Percentiles rank a stretch among this genome's conserved stretches.
phyloP scores from a whole-genome alignment of 2,797 vertebrate genomes.

The Gadopsis bispinosus region DNA sequence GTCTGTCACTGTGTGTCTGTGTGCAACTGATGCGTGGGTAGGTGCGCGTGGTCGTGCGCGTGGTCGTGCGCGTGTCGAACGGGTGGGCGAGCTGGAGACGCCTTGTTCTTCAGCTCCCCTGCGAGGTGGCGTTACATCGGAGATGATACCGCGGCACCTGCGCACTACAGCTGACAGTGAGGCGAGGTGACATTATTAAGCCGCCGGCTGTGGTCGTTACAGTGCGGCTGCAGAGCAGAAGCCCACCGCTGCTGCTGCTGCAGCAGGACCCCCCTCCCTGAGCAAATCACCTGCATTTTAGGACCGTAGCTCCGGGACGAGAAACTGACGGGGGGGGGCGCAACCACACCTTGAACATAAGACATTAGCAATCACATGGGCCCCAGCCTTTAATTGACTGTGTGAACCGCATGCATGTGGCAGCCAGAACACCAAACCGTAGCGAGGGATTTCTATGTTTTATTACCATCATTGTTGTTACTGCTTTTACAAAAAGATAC shows the following conservation, averaged over 20 bases:
- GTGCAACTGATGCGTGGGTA: constrained; percentile 57
- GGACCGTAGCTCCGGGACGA: constrained; percentile 44
- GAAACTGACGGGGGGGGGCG: constrained; percentile 33
- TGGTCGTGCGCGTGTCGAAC: constrained; percentile 42
- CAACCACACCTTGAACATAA: constrained; percentile 82
- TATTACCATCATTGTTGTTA: background rate
- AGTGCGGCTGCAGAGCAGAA: constrained; percentile 42
- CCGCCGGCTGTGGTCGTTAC: constrained; percentile 32
- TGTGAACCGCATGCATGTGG: constrained; percentile 43
- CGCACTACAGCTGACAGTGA: constrained; percentile 38
- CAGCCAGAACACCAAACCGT: constrained; percentile 3
- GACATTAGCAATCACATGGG: constrained; percentile 68
- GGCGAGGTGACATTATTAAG: constrained; percentile 64
- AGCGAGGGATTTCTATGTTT: background rate
- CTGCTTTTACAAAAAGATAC: constrained; percentile 11
- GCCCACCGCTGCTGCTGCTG: constrained; percentile 39
- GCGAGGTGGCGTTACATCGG: constrained; percentile 50
- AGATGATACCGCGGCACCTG: constrained; percentile 60
- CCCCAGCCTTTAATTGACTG: constrained; percentile 62
- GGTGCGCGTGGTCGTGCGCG: constrained; percentile 34
- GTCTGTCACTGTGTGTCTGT: constrained; percentile 21
- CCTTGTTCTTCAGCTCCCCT: constrained; percentile 65
- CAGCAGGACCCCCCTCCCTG: constrained; percentile 18
- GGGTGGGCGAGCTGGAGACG: constrained; percentile 65
- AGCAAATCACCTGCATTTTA: constrained; percentile 61